A percentile compares a stretch with the other conserved stretches of the same genome.
Conservation (phyloP, 2,797 vertebrate genomes). For the Microctenopoma stevenorrisi region DNA sequence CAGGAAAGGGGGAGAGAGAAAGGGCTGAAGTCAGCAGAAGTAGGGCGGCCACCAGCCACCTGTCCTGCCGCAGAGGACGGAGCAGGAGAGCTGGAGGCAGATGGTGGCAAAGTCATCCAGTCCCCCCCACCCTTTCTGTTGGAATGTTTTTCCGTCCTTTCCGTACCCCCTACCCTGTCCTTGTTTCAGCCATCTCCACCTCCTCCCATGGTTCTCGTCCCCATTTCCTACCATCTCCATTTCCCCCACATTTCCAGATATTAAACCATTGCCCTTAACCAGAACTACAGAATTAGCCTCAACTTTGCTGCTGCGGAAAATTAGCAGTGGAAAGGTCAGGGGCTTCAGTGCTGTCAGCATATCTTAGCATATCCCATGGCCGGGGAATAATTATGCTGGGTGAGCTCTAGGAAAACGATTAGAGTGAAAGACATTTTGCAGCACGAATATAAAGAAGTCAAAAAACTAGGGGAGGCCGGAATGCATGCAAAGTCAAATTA, state of each 20-base stretch:
- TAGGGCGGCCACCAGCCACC: conserved; percentile 72
- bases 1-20: conserved; percentile 47
- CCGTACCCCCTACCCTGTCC: neutral
- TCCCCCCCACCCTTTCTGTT: conserved; percentile 11
- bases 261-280: conserved; percentile 44
- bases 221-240: conserved; percentile 20
- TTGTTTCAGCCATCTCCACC: neutral
- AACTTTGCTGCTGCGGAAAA: conserved; percentile 36
- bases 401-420: conserved; percentile 14
- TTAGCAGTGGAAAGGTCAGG: conserved; percentile 41
- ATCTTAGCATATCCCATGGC: conserved; percentile 18
- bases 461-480: neutral
- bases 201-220: conserved; percentile 16
- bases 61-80: conserved; percentile 75
- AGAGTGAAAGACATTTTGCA: neutral
- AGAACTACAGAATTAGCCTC: conserved; percentile 37
- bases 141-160: conserved; percentile 34
- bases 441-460: conserved; percentile 22
- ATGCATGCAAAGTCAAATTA: conserved; percentile 24
- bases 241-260: conserved; percentile 42
- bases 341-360: conserved; percentile 18
- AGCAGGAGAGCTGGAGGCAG: conserved; percentile 76
- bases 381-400: conserved; percentile 32
- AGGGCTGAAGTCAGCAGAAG: conserved; percentile 82
- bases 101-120: conserved; percentile 81